A percentile compares a stretch with the other conserved stretches of the same genome.
Conservation (phyloP, 2,113 vertebrate species). For the Pseudopipra pipra region DNA sequence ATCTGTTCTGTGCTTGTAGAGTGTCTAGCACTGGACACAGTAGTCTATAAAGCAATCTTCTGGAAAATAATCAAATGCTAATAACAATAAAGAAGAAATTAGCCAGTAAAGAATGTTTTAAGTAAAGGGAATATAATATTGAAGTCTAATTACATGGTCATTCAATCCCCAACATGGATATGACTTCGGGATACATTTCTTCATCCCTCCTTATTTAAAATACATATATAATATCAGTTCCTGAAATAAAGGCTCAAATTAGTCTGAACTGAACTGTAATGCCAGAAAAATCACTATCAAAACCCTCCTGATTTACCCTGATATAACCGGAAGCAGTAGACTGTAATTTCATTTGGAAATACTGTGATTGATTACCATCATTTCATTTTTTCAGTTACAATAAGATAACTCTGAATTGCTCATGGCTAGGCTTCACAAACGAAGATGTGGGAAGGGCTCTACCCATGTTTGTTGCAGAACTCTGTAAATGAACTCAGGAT, state of each 20-base stretch:
- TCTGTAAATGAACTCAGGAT: neutral
- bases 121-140: neutral
- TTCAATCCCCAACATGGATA: neutral
- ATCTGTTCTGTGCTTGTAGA: neutral
- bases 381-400: neutral
- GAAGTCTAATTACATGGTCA: neutral
- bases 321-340: neutral
- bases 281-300: neutral
- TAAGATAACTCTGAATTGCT: neutral
- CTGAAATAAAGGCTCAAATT: neutral
- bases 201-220: neutral
- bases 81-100: neutral
- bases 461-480: neutral
- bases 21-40: neutral
- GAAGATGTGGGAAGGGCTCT: too few species aligned
- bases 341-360: neutral
- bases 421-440: too few species aligned
- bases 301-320: neutral
- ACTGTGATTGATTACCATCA: neutral
- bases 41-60: neutral
- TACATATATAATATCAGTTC: neutral
- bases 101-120: neutral
- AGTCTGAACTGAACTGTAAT: neutral
- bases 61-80: neutral
- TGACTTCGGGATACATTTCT: neutral